phyloP scores from a whole-genome alignment of 2,113 vertebrate genomes.

The Entelurus aequoreus region DNA sequence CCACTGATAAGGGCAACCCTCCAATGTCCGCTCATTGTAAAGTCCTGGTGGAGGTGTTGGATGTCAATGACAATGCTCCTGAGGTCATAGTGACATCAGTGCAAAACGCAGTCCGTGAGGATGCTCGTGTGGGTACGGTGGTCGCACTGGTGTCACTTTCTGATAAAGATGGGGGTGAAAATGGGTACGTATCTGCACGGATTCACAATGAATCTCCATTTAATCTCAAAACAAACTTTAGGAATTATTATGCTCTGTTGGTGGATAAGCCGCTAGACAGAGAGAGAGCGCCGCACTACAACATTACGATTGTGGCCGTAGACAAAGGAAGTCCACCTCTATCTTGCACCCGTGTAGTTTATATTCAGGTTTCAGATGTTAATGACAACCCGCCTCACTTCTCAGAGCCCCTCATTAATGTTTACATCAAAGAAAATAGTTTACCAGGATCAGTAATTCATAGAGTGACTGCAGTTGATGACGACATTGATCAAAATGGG shows the following conservation, averaged over 20 bases:
- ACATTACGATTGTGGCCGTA: slow-evolving; percentile 72
- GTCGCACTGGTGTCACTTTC: slow-evolving; percentile 78
- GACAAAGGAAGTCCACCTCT: slow-evolving; percentile 73
- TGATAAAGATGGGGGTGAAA: slow-evolving; percentile 79
- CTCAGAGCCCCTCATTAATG: slow-evolving; percentile 31
- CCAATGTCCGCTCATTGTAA: slow-evolving; percentile 73
- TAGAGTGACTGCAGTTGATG: neutral
- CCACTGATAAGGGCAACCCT: slow-evolving; percentile 67
- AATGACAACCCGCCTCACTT: slow-evolving; percentile 64
- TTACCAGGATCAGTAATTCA: slow-evolving; percentile 22
- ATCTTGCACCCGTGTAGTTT: slow-evolving; percentile 45
- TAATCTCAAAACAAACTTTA: slow-evolving; percentile 79
- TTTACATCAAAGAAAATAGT: slow-evolving; percentile 46
- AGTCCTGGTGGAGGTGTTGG: slow-evolving; percentile 72
- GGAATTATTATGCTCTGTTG: slow-evolving; percentile 79
- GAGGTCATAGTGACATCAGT: slow-evolving; percentile 74
- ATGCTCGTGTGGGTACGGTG: slow-evolving; percentile 71
- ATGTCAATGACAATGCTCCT: slow-evolving; percentile 81
- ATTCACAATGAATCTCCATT: slow-evolving; percentile 72
- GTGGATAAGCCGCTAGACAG: slow-evolving; percentile 76
- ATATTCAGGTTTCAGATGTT: slow-evolving; percentile 58
- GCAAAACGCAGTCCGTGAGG: slow-evolving; percentile 72
- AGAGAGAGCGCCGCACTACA: slow-evolving; percentile 73
- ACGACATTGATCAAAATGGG: neutral
- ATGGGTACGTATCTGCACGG: slow-evolving; percentile 71